Percentiles rank a stretch among this genome's conserved stretches.
These are phyloP conservation scores for Drosophila neocordata DNA, from an alignment of 1,140 invertebrate genomes.

Conservation along the genomic window DNA sequence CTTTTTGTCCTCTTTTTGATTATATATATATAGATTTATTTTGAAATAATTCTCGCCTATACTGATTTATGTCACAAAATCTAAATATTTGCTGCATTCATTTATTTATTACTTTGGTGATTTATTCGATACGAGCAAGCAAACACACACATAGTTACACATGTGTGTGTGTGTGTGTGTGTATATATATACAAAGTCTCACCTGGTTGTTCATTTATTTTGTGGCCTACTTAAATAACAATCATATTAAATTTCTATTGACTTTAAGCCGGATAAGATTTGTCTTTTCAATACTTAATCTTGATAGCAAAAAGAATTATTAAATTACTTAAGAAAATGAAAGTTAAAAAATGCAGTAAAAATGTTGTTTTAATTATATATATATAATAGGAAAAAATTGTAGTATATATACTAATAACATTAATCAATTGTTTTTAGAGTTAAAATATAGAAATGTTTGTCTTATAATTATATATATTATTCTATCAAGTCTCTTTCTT, in stretches of 20 bases:
- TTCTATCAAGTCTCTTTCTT: too few species aligned
- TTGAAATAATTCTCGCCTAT: constrained; percentile 36
- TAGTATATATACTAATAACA: too few species aligned
- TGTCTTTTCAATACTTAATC: not conserved
- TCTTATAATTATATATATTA: too few species aligned
- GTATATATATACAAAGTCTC: not conserved
- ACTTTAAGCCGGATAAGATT: not conserved
- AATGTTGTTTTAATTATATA: too few species aligned
- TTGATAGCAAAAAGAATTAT: not conserved
- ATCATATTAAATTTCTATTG: constrained; percentile 18
- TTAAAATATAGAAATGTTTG: too few species aligned
- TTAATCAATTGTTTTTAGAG: too few species aligned
- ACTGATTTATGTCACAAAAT: constrained; percentile 41
- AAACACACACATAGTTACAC: not conserved
- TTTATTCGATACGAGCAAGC: not conserved
- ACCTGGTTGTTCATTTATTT: constrained; percentile 20
- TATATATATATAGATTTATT: constrained; percentile 7
- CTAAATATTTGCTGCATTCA: constrained; percentile 25
- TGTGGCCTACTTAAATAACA: constrained; percentile 27
- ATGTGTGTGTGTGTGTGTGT: too few species aligned
- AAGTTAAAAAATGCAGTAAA: too few species aligned
- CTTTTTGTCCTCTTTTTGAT: constrained; percentile 29
- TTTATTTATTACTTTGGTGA: constrained; percentile 20
- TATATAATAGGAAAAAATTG: too few species aligned
- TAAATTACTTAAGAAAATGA: too few species aligned